Percentiles rank a stretch among this genome's conserved stretches.
These are phyloP conservation scores for Creontiades dilutus DNA, from an alignment of 2,888 invertebrate species.

Conservation along the genomic window DNA sequence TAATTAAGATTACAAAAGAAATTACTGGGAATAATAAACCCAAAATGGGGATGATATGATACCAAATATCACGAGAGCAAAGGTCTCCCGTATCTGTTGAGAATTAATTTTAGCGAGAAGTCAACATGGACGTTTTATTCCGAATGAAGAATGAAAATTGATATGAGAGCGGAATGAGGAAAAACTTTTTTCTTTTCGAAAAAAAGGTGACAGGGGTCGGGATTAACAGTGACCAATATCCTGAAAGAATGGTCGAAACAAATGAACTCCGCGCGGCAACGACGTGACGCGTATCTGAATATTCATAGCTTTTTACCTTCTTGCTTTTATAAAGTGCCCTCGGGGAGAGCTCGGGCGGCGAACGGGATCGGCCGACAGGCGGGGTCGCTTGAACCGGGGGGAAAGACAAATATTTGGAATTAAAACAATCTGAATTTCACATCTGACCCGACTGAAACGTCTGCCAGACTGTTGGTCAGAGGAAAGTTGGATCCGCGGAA, in stretches of 20 bases:
- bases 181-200: neutral
- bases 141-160: neutral
- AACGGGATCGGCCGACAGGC: neutral
- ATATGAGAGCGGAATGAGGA: neutral
- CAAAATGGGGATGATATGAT: too few species aligned
- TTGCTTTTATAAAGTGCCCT: slow-evolving; percentile 1
- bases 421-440: slow-evolving; percentile 47
- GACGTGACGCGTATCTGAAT: neutral
- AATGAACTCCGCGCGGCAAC: neutral
- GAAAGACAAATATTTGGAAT: slow-evolving; percentile 47
- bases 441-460: slow-evolving; percentile 18
- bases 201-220: slow-evolving; percentile 11
- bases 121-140: too few species aligned
- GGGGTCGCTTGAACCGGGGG: neutral
- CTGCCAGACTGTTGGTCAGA: neutral
- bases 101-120: too few species aligned
- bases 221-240: slow-evolving; percentile 17
- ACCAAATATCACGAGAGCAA: too few species aligned
- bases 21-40: too few species aligned
- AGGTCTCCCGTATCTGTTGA: too few species aligned
- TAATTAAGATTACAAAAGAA: too few species aligned
- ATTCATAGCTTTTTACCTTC: slow-evolving; percentile 40
- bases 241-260: neutral
- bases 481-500: neutral
- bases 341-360: neutral